phyloP scores from a whole-genome alignment of 2,888 invertebrate genomes.

The Allolobophora icterica region DNA sequence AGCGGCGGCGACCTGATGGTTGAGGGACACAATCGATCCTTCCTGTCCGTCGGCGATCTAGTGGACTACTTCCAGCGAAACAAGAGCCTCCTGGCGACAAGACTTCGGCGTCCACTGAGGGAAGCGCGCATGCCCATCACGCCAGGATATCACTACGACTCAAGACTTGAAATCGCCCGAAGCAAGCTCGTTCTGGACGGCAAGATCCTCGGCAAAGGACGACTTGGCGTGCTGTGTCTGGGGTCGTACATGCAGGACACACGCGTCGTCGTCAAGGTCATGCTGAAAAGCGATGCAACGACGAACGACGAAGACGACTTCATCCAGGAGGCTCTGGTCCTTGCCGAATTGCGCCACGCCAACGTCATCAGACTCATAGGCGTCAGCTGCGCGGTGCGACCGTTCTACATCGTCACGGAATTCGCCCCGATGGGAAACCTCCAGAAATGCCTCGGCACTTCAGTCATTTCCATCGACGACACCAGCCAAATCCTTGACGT shows the following conservation, averaged over 20 bases:
- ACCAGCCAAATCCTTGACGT: slow-evolving; percentile 44
- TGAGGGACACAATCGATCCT: slow-evolving; percentile 49
- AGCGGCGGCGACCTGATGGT: slow-evolving; percentile 51
- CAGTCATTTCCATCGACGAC: slow-evolving; percentile 41
- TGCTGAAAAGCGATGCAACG: slow-evolving; percentile 43
- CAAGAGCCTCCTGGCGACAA: slow-evolving; percentile 45
- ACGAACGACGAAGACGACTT: slow-evolving; percentile 48
- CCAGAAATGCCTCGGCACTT: slow-evolving; percentile 43
- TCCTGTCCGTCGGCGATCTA: slow-evolving; percentile 48
- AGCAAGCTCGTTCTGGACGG: slow-evolving; percentile 44
- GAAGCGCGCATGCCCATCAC: slow-evolving; percentile 47
- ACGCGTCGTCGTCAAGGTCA: slow-evolving; percentile 48
- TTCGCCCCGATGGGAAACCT: slow-evolving; percentile 47
- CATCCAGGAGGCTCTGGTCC: slow-evolving; percentile 45
- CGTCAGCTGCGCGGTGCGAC: slow-evolving; percentile 44
- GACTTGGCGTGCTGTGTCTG: slow-evolving; percentile 49
- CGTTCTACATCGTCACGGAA: slow-evolving; percentile 48
- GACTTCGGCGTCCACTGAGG: slow-evolving; percentile 47
- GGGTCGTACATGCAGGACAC: slow-evolving; percentile 40
- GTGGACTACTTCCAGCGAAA: slow-evolving; percentile 49
- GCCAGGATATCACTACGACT: slow-evolving; percentile 48
- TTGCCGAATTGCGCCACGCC: slow-evolving; percentile 47
- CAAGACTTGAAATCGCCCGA: slow-evolving; percentile 45
- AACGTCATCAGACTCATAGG: slow-evolving; percentile 48
- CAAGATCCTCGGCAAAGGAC: slow-evolving; percentile 48